Conservation (phyloP, 2,888 invertebrate genomes). For the Cetonia aurata region DNA sequence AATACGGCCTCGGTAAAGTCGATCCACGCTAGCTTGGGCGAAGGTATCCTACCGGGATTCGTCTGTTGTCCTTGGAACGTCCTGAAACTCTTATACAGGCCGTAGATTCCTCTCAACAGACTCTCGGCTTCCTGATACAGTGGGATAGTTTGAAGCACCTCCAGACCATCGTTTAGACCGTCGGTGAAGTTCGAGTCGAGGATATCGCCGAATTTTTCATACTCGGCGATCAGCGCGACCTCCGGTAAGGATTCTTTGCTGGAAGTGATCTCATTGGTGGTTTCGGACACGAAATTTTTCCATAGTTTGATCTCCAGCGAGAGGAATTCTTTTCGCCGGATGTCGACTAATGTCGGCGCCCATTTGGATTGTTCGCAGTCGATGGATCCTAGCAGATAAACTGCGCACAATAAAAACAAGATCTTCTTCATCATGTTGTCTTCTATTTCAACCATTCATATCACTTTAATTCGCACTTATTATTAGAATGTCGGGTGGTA, state of each 20-base stretch:
- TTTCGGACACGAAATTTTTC: constrained; percentile 54
- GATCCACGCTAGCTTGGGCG: constrained; percentile 70
- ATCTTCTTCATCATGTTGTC: constrained; percentile 25
- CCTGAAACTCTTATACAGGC: constrained; percentile 76
- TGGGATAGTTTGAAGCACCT: constrained; percentile 68
- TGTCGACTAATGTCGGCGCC: constrained; percentile 67
- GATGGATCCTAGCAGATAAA: background rate
- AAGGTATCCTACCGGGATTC: constrained; percentile 60
- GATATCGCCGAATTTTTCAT: constrained; percentile 70
- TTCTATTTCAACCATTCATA: background rate
- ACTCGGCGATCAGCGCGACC: constrained; percentile 71
- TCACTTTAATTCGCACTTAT: background rate
- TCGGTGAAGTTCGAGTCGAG: constrained; percentile 63
- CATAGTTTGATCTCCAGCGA: constrained; percentile 70
- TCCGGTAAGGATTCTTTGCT: constrained; percentile 63
- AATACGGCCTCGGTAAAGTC: constrained; percentile 77
- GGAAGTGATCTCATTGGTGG: constrained; percentile 49
- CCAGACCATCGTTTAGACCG: constrained; percentile 51
- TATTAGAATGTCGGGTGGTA: background rate
- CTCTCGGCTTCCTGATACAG: constrained; percentile 75
- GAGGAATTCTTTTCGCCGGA: constrained; percentile 72
- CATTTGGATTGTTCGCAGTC: background rate
- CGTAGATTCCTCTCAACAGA: constrained; percentile 74
- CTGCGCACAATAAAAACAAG: background rate
- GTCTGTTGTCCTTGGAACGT: constrained; percentile 69